Evolutionary conservation across 2,113 vertebrate genomes (phyloP).

Genomic region (human): GRCh38 chr6:91522501-91523000

Average conservation of each 20-base stretch:
- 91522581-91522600: neutral
- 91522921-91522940: neutral
- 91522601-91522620: slow-evolving; percentile 15
- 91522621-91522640: neutral
- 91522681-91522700: neutral
- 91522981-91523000: neutral
- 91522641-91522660: neutral
- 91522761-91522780: neutral
- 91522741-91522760: neutral
- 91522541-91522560: neutral
- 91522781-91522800: neutral
- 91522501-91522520: neutral
- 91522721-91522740: neutral
- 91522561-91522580: neutral
- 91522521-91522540: neutral
- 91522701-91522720: neutral
- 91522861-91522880: neutral
- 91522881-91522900: neutral
- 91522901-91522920: neutral
- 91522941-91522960: neutral
- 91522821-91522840: neutral
- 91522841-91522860: neutral
- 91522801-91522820: neutral
- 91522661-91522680: neutral
- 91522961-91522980: neutral